Conservation (phyloP, 2,888 invertebrate genomes). For the Stegana nigrithorax region DNA sequence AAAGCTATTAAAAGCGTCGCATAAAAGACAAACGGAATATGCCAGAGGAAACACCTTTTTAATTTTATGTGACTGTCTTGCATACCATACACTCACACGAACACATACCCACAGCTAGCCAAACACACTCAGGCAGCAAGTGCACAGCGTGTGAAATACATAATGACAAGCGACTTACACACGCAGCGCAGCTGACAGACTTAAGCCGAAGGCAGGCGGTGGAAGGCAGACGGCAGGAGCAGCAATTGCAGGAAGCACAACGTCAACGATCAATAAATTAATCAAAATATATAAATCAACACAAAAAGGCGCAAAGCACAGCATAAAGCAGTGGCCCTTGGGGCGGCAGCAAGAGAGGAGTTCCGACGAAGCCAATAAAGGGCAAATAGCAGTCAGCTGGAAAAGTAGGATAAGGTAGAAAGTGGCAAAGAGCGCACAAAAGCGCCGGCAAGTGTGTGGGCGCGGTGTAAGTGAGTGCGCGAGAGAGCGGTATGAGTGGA, state of each 20-base stretch:
- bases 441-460: not conserved
- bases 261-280: constrained; percentile 33
- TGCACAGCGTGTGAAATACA: not conserved
- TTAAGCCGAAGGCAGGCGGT: too few species aligned
- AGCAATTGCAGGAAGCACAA: constrained; percentile 15
- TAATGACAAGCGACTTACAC: not conserved
- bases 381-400: constrained; percentile 44
- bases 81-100: too few species aligned
- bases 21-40: too few species aligned
- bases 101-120: too few species aligned
- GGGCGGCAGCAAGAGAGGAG: not conserved
- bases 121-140: not conserved
- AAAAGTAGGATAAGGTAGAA: constrained; percentile 47
- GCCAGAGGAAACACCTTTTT: not conserved
- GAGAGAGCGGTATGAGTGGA: not conserved
- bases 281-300: constrained; percentile 42
- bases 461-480: not conserved
- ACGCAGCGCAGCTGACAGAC: too few species aligned
- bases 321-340: not conserved
- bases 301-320: constrained; percentile 15
- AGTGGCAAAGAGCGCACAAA: constrained; percentile 4
- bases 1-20: constrained; percentile 4
- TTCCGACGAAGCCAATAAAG: constrained; percentile 34
- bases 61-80: constrained; percentile 10
- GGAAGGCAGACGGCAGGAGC: not conserved